Conservation (phyloP, 64 coral and sea anemone species). For the Stylophora pistillata region DNA sequence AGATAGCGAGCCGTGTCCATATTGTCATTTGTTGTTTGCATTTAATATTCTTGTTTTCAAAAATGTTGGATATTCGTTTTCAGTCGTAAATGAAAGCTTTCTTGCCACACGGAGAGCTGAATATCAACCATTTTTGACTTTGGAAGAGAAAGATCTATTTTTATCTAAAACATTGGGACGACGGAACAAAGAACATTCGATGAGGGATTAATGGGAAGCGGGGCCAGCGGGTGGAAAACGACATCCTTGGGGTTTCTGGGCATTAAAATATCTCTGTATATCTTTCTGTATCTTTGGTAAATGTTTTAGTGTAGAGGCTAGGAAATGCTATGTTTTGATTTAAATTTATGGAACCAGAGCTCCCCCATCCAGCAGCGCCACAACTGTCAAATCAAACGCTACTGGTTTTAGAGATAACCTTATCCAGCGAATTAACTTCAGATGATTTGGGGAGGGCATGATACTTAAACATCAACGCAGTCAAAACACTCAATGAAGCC, state of each 20-base stretch:
- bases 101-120: not conserved
- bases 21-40: constrained; percentile 1
- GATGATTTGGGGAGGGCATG: not conserved
- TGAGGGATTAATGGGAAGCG: too few relatives aligned
- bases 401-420: not conserved
- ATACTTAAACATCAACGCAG: not conserved
- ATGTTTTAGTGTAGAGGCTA: too few relatives aligned
- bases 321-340: too few relatives aligned
- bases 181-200: too few relatives aligned
- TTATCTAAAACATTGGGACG: too few relatives aligned
- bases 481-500: not conserved
- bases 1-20: not conserved
- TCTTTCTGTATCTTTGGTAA: too few relatives aligned
- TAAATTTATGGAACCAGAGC: too few relatives aligned
- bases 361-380: too few relatives aligned
- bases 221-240: too few relatives aligned
- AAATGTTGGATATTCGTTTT: not conserved
- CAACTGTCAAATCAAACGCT: not conserved
- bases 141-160: not conserved
- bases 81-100: not conserved
- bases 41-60: not conserved
- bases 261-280: too few relatives aligned
- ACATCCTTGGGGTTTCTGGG: too few relatives aligned
- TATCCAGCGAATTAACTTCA: not conserved
- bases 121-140: not conserved